These are phyloP conservation scores for Paguma larvata DNA, from an alignment of 2,797 vertebrate species.

Conservation along the genomic window DNA sequence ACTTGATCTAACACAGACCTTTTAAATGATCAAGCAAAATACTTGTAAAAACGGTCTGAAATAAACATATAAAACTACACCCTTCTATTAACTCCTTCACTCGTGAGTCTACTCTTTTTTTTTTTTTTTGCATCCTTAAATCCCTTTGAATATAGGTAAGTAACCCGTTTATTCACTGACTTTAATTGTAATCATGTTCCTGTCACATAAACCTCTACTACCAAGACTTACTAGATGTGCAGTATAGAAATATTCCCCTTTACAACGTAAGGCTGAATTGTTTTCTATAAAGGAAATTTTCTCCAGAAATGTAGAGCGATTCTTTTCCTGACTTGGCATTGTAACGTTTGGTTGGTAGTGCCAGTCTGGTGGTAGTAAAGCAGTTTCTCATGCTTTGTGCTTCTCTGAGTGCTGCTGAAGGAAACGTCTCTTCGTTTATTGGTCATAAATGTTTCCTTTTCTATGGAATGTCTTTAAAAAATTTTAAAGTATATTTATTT, in stretches of 20 bases:
- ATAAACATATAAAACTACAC: not conserved
- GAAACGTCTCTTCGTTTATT: not conserved
- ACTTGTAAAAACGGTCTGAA: not conserved
- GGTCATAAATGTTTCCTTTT: not conserved
- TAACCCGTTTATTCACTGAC: not conserved
- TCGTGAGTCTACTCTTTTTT: not conserved
- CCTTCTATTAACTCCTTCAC: not conserved
- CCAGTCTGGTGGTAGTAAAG: not conserved
- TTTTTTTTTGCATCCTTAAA: not conserved
- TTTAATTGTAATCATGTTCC: not conserved
- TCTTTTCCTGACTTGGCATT: not conserved
- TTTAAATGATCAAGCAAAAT: not conserved
- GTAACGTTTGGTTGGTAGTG: not conserved
- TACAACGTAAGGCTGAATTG: not conserved
- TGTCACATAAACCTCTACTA: not conserved
- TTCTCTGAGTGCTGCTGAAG: constrained; percentile 36
- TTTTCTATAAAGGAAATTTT: constrained; percentile 11
- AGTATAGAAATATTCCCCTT: not conserved
- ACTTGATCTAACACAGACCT: not conserved
- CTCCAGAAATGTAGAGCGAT: not conserved
- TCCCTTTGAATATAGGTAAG: not conserved
- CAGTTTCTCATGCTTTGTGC: not conserved
- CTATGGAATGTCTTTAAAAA: not conserved
- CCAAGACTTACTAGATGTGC: not conserved
- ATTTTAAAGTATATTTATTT: not conserved